Evolutionary conservation across 2,113 vertebrate genomes (phyloP).

Genomic region (Aptenodytes patagonicus): DNA sequence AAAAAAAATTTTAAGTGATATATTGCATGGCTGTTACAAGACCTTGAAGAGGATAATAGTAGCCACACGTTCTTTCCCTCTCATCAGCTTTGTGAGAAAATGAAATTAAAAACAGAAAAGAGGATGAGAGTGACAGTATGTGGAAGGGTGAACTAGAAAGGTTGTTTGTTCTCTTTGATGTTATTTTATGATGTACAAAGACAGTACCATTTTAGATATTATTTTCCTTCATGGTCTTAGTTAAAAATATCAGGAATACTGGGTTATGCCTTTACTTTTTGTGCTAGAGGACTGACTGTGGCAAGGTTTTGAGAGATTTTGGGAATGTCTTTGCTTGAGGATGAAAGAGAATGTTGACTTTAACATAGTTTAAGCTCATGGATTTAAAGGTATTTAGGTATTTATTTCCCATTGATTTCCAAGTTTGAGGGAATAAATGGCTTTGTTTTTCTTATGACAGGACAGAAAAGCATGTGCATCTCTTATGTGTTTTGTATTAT

Average conservation of each 20-base stretch:
- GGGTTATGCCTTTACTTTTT: neutral
- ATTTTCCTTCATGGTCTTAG: neutral
- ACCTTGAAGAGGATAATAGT: slow-evolving; percentile 1
- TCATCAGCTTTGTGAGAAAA: slow-evolving; percentile 28
- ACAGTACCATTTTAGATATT: neutral
- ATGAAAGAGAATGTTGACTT: neutral
- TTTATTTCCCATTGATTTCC: neutral
- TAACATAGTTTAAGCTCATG: neutral
- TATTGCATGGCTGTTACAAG: slow-evolving; percentile 4
- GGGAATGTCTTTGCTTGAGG: neutral
- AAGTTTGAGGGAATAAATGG: neutral
- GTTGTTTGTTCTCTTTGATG: neutral
- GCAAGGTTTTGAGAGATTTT: neutral
- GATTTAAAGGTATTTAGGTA: neutral
- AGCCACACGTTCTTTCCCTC: neutral
- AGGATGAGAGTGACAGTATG: neutral
- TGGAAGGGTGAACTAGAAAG: neutral
- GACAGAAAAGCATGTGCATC: neutral
- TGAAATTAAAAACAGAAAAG: neutral
- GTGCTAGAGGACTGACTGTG: neutral
- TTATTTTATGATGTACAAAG: neutral
- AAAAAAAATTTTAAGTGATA: neutral
- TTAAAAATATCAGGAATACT: neutral
- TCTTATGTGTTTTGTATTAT: neutral
- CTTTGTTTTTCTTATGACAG: neutral